Conservation (phyloP, 2,888 invertebrate genomes). For the Cybosia mesomella region DNA sequence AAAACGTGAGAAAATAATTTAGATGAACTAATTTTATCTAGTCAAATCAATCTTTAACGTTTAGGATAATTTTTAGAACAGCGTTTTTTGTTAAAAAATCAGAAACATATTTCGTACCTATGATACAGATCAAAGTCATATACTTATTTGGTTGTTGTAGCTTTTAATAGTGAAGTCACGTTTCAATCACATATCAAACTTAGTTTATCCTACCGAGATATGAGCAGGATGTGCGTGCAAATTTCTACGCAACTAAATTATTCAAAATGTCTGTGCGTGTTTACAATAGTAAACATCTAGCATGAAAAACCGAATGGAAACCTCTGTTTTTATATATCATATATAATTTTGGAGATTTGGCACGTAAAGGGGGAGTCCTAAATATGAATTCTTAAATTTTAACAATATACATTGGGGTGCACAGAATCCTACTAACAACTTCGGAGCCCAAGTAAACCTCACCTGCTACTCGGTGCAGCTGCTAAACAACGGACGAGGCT, state of each 20-base stretch:
- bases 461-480: too few species aligned
- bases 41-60: too few species aligned
- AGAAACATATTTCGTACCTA: neutral
- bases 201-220: conserved; percentile 37
- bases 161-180: conserved; percentile 46
- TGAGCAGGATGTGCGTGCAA: conserved; percentile 38
- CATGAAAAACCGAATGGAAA: conserved; percentile 12
- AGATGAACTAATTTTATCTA: too few species aligned
- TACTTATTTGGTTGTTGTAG: neutral
- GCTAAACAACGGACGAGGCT: too few species aligned
- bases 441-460: too few species aligned
- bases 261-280: conserved; percentile 57
- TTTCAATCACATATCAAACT: conserved; percentile 61
- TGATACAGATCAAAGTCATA: neutral
- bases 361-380: neutral
- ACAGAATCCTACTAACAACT: too few species aligned
- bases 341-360: neutral
- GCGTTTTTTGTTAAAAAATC: too few species aligned
- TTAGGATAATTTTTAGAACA: too few species aligned
- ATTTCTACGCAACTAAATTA: conserved; percentile 57
- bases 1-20: too few species aligned
- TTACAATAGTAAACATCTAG: conserved; percentile 27
- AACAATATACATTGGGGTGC: too few species aligned
- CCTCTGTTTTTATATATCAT: neutral
- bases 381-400: too few species aligned